Conservation (phyloP, 2,888 invertebrate genomes). For the Aphidoletes aphidimyza region DNA sequence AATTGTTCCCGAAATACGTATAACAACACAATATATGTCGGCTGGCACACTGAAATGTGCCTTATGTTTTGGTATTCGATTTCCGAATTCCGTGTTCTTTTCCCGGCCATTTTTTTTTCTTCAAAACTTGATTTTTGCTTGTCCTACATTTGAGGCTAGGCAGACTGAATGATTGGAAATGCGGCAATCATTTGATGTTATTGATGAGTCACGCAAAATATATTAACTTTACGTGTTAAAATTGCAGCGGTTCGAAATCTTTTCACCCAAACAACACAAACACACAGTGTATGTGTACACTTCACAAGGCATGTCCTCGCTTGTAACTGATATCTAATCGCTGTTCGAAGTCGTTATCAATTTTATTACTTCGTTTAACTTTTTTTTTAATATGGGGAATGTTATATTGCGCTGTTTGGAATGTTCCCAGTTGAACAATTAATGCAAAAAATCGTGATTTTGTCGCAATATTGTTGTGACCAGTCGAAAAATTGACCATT, state of each 20-base stretch:
- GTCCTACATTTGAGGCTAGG: too few species aligned
- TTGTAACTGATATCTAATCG: neutral
- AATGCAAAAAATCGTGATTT: too few species aligned
- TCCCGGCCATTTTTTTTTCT: too few species aligned
- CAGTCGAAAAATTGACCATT: too few species aligned
- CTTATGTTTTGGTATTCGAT: too few species aligned
- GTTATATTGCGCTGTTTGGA: neutral
- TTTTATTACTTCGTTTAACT: neutral
- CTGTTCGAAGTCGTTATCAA: neutral
- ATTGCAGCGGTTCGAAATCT: neutral
- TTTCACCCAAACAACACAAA: too few species aligned
- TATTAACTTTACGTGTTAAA: neutral
- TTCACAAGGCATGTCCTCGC: neutral
- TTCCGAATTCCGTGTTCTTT: too few species aligned
- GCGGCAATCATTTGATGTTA: neutral
- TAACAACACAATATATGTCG: neutral
- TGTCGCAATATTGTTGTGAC: too few species aligned
- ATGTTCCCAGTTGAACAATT: neutral
- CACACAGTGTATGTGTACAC: neutral
- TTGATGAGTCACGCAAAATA: neutral
- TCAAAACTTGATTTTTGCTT: too few species aligned
- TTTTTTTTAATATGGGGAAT: neutral
- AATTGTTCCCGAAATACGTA: neutral
- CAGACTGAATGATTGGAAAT: neutral
- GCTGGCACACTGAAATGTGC: neutral